Conservation (phyloP, 2,797 vertebrate species). For the Todus mexicanus region DNA sequence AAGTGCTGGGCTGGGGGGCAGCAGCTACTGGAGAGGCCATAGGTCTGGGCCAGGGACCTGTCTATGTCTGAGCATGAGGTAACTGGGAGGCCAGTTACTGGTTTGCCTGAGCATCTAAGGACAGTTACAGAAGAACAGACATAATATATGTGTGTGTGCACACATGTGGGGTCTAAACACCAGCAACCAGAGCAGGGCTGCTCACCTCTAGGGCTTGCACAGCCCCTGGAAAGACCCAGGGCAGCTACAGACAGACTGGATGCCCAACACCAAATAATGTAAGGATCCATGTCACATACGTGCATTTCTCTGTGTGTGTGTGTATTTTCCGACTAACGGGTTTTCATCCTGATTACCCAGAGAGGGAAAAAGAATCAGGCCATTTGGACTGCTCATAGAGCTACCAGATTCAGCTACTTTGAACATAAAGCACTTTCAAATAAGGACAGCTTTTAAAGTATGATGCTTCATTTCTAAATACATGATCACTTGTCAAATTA, state of each 20-base stretch:
- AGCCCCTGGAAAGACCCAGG: neutral
- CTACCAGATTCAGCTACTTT: neutral
- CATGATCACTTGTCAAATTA: neutral
- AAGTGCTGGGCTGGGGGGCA: neutral
- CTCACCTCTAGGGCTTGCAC: neutral
- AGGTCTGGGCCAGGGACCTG: neutral
- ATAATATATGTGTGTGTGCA: fast-evolving
- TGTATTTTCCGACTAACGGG: neutral
- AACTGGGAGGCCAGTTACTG: too few species aligned
- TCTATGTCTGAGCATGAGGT: neutral
- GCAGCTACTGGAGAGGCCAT: neutral
- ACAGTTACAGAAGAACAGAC: too few species aligned
- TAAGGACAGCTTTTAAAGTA: neutral
- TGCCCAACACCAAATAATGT: neutral
- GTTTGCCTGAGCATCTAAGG: neutral
- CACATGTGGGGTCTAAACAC: neutral
- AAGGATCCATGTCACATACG: neutral
- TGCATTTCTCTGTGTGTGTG: too few species aligned
- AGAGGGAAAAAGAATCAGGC: neutral
- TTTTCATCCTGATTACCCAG: neutral
- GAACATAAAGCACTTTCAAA: neutral
- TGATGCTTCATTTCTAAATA: neutral
- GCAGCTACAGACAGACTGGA: too few species aligned
- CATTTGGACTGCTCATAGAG: neutral
- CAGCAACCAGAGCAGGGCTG: neutral